A percentile compares a stretch with the other conserved stretches of the same genome.
These are phyloP conservation scores for Neosilurus hyrtlii DNA, from an alignment of 2,797 vertebrate species.

Conservation along the genomic window DNA sequence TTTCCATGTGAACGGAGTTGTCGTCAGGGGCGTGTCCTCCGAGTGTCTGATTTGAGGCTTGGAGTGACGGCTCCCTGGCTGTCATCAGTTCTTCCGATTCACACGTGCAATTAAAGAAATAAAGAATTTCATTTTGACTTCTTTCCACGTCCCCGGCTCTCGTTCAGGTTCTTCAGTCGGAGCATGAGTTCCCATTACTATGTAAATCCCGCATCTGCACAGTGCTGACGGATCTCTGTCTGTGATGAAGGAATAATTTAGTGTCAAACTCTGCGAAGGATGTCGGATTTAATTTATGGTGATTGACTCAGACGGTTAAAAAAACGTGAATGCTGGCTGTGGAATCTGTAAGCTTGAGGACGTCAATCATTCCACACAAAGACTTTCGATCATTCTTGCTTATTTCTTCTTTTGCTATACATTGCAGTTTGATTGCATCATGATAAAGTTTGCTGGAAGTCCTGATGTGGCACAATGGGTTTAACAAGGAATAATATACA, in stretches of 20 bases:
- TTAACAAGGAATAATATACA: not conserved
- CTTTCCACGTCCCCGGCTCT: constrained; percentile 28
- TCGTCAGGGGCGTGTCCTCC: not conserved
- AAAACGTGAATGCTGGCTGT: constrained; percentile 9
- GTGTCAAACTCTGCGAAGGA: constrained; percentile 30
- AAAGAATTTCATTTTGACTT: constrained; percentile 24
- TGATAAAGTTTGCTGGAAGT: constrained; percentile 7
- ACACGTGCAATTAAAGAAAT: constrained; percentile 38
- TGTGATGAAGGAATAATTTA: constrained; percentile 44
- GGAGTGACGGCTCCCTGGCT: constrained; percentile 1
- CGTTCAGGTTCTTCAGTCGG: constrained; percentile 33
- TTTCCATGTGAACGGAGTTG: constrained; percentile 8
- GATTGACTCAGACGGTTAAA: constrained; percentile 37
- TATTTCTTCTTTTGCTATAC: constrained; percentile 1
- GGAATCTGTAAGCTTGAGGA: constrained; percentile 13
- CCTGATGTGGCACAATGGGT: not conserved
- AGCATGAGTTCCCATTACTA: constrained; percentile 44
- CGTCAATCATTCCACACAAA: constrained; percentile 31
- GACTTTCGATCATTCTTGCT: constrained; percentile 11
- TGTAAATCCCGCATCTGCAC: constrained; percentile 48
- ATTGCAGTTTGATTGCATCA: constrained; percentile 36
- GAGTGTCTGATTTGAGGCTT: not conserved
- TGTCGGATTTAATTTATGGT: constrained; percentile 47
- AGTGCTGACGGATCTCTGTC: constrained; percentile 45
- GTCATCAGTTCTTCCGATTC: constrained; percentile 34